Percentiles rank a stretch among this genome's conserved stretches.
Conservation (phyloP, 2,797 vertebrate species). For the Clarias platycephalus region DNA sequence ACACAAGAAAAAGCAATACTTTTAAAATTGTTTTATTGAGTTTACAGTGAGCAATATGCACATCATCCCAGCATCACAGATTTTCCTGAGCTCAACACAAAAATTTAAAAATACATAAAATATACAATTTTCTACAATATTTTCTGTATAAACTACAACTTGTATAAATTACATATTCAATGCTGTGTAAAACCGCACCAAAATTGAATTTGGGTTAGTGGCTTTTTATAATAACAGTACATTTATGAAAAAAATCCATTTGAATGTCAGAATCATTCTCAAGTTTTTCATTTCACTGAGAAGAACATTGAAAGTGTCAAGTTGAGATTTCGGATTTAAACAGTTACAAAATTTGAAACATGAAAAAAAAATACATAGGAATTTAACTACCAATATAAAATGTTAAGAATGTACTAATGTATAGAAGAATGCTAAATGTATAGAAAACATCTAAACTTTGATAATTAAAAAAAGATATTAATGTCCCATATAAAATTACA, state of each 20-base stretch:
- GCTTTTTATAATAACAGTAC: not conserved
- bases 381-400: not conserved
- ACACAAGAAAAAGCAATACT: not conserved
- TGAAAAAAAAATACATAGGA: not conserved
- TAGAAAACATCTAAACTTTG: not conserved
- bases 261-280: not conserved
- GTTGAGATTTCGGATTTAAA: constrained; percentile 1
- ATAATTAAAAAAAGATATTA: not conserved
- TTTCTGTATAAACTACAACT: not conserved
- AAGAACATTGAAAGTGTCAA: not conserved
- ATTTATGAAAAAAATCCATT: not conserved
- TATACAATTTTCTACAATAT: too few relatives aligned
- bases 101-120: not conserved
- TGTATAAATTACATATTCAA: not conserved
- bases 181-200: not conserved
- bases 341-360: not conserved
- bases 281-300: not conserved
- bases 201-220: not conserved
- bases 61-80: not conserved
- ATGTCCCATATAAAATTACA: not conserved
- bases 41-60: not conserved
- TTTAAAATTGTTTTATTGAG: not conserved
- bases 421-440: not conserved
- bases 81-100: constrained; percentile 14
- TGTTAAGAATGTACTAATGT: not conserved